Evolutionary conservation across 2,113 vertebrate genomes (phyloP).

Genomic region (Xiphias gladius): DNA sequence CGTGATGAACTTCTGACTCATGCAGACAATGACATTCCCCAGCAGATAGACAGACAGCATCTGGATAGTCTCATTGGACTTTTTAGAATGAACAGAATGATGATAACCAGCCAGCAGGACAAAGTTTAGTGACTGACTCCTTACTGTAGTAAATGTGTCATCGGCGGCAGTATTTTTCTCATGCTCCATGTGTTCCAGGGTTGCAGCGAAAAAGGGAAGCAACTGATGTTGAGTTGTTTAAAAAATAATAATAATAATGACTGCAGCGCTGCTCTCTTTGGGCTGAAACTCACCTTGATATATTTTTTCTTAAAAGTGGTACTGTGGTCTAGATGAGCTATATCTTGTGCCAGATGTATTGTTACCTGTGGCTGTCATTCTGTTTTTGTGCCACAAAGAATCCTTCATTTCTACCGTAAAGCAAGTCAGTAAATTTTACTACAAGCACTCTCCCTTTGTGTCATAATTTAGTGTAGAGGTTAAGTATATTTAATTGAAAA

Average conservation of each 20-base stretch:
- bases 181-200: too few species aligned
- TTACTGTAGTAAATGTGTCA: conserved; percentile 20
- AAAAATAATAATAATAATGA: not conserved
- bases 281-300: not conserved
- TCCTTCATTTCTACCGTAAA: not conserved
- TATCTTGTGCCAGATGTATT: not conserved
- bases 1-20: conserved; percentile 55
- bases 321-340: not conserved
- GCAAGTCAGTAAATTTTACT: not conserved
- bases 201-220: too few species aligned
- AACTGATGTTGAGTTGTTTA: not conserved
- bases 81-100: conserved; percentile 30
- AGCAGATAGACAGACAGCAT: conserved; percentile 11
- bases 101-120: conserved; percentile 5
- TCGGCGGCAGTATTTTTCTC: not conserved
- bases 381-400: not conserved
- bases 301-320: not conserved
- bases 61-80: conserved; percentile 11
- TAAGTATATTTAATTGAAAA: not conserved
- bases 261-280: not conserved
- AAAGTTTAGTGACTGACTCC: not conserved
- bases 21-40: conserved; percentile 12
- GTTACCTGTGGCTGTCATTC: not conserved
- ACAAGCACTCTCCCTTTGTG: not conserved
- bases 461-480: not conserved